phyloP scores from a whole-genome alignment of 2,797 vertebrate genomes.

The Malurus leucopterus region DNA sequence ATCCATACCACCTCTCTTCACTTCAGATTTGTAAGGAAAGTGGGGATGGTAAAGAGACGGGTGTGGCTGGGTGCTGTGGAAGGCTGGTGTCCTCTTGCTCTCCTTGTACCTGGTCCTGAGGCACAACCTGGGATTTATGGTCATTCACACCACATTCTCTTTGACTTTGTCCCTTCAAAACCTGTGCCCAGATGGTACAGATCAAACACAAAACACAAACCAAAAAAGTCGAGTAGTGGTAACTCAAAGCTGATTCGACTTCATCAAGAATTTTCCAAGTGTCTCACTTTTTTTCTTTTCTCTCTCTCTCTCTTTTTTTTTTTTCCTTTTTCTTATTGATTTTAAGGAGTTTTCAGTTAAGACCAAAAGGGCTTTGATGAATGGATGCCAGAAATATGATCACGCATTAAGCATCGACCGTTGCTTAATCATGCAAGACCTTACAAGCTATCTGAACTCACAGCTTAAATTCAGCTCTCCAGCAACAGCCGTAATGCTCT shows the following conservation, averaged over 20 bases:
- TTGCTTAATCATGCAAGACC: neutral
- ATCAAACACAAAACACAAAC: neutral
- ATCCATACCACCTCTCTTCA: neutral
- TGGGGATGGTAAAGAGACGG: neutral
- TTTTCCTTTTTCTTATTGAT: neutral
- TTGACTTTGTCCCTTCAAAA: neutral
- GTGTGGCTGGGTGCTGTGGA: fast-evolving
- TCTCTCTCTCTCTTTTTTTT: too few species aligned
- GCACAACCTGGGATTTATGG: neutral
- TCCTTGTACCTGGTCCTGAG: neutral
- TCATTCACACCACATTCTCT: neutral
- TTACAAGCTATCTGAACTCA: neutral
- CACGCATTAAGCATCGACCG: neutral
- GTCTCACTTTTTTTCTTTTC: fast-evolving
- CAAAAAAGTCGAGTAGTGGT: neutral
- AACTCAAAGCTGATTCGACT: neutral
- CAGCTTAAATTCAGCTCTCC: neutral
- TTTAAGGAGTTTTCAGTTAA: neutral
- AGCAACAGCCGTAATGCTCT: neutral
- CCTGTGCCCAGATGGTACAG: neutral
- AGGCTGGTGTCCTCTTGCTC: neutral
- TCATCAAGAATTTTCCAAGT: neutral
- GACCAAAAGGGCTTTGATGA: neutral
- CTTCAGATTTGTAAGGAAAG: neutral
- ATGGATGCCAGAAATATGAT: neutral